Base-by-base conservation (phyloP, 2,797 vertebrate species). In the Pipistrellus nathusii region DNA sequence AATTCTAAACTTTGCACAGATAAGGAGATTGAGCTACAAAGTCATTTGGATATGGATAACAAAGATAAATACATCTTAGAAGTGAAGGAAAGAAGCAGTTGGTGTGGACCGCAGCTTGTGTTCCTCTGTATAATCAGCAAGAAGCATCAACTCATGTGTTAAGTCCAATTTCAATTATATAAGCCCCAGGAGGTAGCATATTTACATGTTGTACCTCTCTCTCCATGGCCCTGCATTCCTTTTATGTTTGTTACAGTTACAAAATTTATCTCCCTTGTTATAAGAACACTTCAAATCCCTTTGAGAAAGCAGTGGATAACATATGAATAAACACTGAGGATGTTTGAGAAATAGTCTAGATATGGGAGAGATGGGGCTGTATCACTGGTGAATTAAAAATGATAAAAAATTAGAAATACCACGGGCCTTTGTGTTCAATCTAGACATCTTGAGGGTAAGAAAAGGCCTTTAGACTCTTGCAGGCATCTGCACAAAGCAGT, bases 201-300 rank as follows among this genome's bases (percentile, higher is more conserved):
- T 75, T 66, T 46, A 51, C 15, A 21, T 76, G 4, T 46, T 59
- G 17, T 46, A 75, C 32, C n/a, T 88, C 48, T 76, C n/a, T 88
- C 48, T 76, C 44, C 55, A 27, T 12, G 23, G 72, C 73, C 44
- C 83, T 92, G 20, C 68, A 88, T 93, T 68, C 10, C 55, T 83
- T 93, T 95, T 57, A 46, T 44, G 51, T 85, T 88, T 81, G 59
- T 57, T 83, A 76, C 90, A 71, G 11, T 73, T 66, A 80, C 32
- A 15, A 81, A n/a, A 77, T 92, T 76, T 77, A 83, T 57, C 30
- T 88, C 10, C 32, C 73, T 92, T 90, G 38, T 85, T 85, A n/a
- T 48, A 72, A 84, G 71, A 25, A 64, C 7, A 77, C 51, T 55
- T 53, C 55, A 73, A 68, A 66, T 72, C 20, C 4, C 46, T 91